Evolutionary conservation across 2,113 vertebrate genomes (phyloP).

Genomic region (Parus major): DNA sequence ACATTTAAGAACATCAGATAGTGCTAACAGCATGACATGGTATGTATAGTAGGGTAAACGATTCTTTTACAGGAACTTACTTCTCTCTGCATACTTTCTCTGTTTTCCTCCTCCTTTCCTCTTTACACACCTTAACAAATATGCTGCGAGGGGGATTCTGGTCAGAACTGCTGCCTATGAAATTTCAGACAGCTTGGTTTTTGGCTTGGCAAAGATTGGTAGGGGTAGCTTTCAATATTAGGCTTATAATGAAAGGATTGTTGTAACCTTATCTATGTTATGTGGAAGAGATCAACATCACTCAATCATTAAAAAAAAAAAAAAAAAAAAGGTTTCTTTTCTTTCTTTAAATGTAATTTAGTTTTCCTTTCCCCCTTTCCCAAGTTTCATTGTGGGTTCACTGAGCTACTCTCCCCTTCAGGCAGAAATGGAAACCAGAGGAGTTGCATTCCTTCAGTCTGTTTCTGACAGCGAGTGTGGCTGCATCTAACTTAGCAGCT

Average conservation of each 20-base stretch:
- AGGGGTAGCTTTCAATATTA: background rate
- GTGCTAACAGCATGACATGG: background rate
- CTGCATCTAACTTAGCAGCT: slow-evolving; percentile 39
- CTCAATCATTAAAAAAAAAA: background rate
- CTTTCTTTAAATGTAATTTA: slow-evolving; percentile 33
- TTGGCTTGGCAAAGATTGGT: slow-evolving; percentile 15
- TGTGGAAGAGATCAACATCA: slow-evolving; percentile 32
- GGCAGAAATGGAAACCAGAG: slow-evolving; percentile 69
- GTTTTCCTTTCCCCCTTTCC: slow-evolving; percentile 16
- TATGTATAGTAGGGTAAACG: background rate
- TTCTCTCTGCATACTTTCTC: background rate
- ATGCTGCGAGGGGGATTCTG: background rate
- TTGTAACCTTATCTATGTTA: slow-evolving; percentile 54
- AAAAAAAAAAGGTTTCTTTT: slow-evolving; percentile 6
- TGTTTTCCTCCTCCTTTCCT: background rate
- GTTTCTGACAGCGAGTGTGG: slow-evolving; percentile 11
- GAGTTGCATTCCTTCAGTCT: slow-evolving; percentile 61
- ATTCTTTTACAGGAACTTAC: background rate
- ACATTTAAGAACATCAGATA: background rate
- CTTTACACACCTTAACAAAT: slow-evolving; percentile 17
- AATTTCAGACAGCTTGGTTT: slow-evolving; percentile 52
- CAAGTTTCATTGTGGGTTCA: slow-evolving; percentile 51
- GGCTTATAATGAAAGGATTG: slow-evolving; percentile 41
- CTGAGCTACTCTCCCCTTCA: slow-evolving; percentile 53
- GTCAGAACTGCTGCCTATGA: slow-evolving; percentile 6